Conservation (phyloP, 23 tunicate species). For the Aplidium turbinatum region DNA sequence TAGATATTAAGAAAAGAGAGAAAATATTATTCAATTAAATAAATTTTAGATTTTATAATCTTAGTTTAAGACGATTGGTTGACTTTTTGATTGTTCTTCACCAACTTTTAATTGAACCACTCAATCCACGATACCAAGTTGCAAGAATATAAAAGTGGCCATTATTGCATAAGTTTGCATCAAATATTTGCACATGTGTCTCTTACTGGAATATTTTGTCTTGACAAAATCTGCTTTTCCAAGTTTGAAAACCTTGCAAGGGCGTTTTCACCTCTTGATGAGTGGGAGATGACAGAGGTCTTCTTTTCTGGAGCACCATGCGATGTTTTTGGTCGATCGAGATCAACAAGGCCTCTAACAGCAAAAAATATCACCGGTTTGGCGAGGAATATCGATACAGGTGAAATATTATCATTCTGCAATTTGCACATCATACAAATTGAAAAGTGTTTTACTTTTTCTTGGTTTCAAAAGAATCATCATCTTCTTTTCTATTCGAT, state of each 20-base stretch:
- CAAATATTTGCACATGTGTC: not conserved
- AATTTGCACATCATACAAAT: not conserved
- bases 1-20: not conserved
- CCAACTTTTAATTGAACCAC: too few relatives aligned
- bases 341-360: not conserved
- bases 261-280: conserved; percentile 3
- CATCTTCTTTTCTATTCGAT: not conserved
- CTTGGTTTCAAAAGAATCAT: not conserved
- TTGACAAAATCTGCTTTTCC: conserved; percentile 30
- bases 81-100: too few relatives aligned
- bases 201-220: not conserved
- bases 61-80: too few relatives aligned
- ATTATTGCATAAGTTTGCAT: not conserved
- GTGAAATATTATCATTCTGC: not conserved
- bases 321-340: conserved; percentile 38
- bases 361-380: not conserved
- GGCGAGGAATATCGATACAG: not conserved
- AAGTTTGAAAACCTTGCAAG: conserved; percentile 14
- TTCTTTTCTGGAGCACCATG: conserved; percentile 18
- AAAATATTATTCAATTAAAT: too few relatives aligned
- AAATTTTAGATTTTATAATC: too few relatives aligned
- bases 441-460: not conserved
- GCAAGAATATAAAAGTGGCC: too few relatives aligned
- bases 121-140: too few relatives aligned
- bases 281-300: too few relatives aligned